A percentile compares a stretch with the other conserved stretches of the same genome.
These are phyloP conservation scores for Numenius arquata DNA, from an alignment of 2,113 vertebrate species.

Conservation along the genomic window DNA sequence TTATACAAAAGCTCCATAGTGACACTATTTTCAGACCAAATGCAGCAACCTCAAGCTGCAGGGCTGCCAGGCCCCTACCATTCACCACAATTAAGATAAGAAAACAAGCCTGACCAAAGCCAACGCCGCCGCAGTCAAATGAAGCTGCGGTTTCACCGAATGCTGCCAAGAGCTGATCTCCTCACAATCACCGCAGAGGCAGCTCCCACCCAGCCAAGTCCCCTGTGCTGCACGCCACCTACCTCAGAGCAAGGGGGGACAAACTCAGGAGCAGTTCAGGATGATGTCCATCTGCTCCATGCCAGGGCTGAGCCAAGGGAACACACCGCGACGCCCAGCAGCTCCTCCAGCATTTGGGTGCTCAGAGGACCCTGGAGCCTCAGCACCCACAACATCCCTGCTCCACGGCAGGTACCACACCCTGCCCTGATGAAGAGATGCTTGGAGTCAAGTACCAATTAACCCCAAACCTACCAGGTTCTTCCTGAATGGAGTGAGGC, in stretches of 20 bases:
- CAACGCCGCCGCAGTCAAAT: neutral
- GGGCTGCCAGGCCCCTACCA: neutral
- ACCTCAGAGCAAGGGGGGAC: neutral
- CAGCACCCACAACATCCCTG: neutral
- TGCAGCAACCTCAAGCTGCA: neutral
- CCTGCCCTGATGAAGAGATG: neutral
- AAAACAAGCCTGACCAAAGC: neutral
- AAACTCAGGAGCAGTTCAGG: neutral
- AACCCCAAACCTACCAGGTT: conserved; percentile 7
- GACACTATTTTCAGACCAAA: neutral
- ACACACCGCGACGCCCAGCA: accelerated
- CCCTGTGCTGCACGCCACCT: accelerated
- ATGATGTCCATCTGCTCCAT: accelerated
- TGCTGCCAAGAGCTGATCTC: neutral
- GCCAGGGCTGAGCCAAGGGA: neutral
- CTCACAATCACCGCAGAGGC: accelerated
- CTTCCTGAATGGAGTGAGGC: neutral
- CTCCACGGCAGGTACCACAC: neutral
- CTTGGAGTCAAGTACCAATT: neutral
- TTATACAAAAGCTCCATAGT: neutral
- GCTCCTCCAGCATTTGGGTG: neutral
- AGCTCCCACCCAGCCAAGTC: neutral
- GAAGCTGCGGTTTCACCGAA: neutral
- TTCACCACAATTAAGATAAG: neutral
- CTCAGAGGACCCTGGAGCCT: neutral